Evolutionary conservation across 2,797 vertebrate species (phyloP).

Genomic region (Hozukius guyotensis): DNA sequence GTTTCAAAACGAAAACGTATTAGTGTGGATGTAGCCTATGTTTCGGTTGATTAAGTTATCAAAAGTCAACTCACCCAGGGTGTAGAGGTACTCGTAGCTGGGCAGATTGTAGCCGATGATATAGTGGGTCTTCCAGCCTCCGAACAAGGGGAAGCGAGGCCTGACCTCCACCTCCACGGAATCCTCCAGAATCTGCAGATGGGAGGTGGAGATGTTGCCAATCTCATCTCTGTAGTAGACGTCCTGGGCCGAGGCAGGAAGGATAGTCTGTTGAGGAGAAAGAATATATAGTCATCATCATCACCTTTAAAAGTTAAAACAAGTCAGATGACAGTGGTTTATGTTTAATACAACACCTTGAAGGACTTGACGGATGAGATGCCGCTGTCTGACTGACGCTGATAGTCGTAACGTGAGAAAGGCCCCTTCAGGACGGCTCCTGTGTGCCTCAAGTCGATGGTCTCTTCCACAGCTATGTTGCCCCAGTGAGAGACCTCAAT

Average conservation of each 20-base stretch:
- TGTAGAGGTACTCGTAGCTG: conserved; percentile 99
- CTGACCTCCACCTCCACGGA: conserved; percentile 98
- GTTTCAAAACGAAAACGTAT: no score
- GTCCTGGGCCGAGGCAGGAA: conserved; percentile 97
- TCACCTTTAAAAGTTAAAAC: neutral
- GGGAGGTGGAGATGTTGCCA: conserved; percentile 98
- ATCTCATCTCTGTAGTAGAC: conserved; percentile 99
- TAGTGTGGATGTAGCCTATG: neutral
- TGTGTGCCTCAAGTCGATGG: conserved; percentile 94
- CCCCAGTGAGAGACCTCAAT: conserved; percentile 99
- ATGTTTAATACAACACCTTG: conserved; percentile 83
- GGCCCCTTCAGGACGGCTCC: conserved; percentile 94
- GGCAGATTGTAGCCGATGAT: conserved; percentile 97
- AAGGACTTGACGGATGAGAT: conserved; percentile 99
- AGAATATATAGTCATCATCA: neutral
- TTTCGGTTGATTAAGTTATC: neutral
- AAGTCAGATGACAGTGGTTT: neutral
- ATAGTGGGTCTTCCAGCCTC: conserved; percentile 99
- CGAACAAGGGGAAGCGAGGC: conserved; percentile 96
- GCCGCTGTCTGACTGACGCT: conserved; percentile 97
- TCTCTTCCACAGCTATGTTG: conserved; percentile 98
- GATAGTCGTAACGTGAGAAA: conserved; percentile 98
- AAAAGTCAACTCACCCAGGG: conserved; percentile 85
- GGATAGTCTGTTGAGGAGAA: conserved; percentile 89
- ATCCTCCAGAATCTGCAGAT: conserved; percentile 95